Conservation (phyloP, 2,888 invertebrate species). For the Nemapogon koenigi region DNA sequence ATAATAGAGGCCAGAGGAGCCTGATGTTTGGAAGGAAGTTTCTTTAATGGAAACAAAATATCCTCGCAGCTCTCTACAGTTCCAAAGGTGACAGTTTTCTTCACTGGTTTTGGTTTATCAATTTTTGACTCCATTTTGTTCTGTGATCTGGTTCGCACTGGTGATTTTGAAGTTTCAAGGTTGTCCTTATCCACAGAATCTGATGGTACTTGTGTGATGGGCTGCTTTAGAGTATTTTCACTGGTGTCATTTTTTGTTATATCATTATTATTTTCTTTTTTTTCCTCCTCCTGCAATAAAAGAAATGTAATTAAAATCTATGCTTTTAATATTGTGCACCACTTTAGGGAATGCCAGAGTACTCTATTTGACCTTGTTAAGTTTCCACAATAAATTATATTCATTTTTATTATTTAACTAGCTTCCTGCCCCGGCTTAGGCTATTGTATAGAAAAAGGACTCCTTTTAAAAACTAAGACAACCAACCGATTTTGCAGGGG, state of each 20-base stretch:
- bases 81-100: constrained; percentile 71
- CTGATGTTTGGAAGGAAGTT: constrained; percentile 63
- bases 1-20: constrained; percentile 68
- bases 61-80: constrained; percentile 70
- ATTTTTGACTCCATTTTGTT: constrained; percentile 56
- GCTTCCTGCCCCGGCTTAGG: too few species aligned
- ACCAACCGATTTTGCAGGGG: too few species aligned
- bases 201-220: constrained; percentile 3
- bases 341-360: too few species aligned
- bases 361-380: too few species aligned
- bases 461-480: too few species aligned
- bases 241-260: constrained; percentile 27
- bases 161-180: constrained; percentile 41
- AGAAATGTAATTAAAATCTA: too few species aligned
- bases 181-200: constrained; percentile 28
- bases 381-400: too few species aligned
- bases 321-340: too few species aligned
- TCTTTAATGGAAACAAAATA: constrained; percentile 60
- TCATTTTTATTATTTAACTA: too few species aligned
- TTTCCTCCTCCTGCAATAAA: constrained; percentile 61
- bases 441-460: too few species aligned
- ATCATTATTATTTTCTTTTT: constrained; percentile 55
- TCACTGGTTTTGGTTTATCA: constrained; percentile 56
- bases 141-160: constrained; percentile 54
- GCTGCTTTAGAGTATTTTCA: background rate